phyloP scores from a whole-genome alignment of 2,113 vertebrate species.

The Mormyrus lacerda region DNA sequence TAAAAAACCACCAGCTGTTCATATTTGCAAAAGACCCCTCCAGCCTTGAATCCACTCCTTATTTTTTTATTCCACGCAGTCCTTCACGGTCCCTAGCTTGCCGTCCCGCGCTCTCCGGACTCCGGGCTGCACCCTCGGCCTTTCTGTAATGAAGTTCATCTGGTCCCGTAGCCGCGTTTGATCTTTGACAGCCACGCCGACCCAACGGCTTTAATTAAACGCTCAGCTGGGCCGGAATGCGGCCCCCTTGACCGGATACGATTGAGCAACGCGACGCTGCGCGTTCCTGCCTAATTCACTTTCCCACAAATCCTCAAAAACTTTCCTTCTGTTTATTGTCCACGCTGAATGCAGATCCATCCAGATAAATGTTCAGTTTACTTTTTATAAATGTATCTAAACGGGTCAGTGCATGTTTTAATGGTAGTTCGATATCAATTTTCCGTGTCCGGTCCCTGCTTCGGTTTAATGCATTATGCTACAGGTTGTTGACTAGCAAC shows the following conservation, averaged over 20 bases:
- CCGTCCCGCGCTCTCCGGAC: background rate
- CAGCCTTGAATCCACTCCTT: background rate
- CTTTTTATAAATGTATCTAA: background rate
- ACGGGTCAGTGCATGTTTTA: background rate
- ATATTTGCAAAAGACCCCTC: slow-evolving; percentile 6
- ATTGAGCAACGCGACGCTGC: background rate
- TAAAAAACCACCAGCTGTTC: slow-evolving; percentile 11
- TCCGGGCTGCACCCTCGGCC: background rate
- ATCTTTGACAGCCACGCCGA: slow-evolving; percentile 3
- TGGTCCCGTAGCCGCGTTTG: background rate
- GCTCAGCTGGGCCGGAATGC: slow-evolving; percentile 14
- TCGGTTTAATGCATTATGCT: background rate
- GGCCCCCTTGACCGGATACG: background rate
- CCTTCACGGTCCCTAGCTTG: background rate
- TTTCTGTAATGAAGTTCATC: slow-evolving; percentile 19
- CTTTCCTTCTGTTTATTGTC: background rate
- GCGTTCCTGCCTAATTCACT: background rate
- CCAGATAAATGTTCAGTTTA: background rate
- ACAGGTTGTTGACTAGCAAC: background rate
- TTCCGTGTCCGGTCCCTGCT: background rate
- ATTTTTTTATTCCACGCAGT: background rate
- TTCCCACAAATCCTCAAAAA: background rate
- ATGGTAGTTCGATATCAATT: background rate
- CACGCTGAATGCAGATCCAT: background rate
- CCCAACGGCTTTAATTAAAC: slow-evolving; percentile 10